Conservation (phyloP, 2,113 vertebrate species). For the Oryzias woworae region DNA sequence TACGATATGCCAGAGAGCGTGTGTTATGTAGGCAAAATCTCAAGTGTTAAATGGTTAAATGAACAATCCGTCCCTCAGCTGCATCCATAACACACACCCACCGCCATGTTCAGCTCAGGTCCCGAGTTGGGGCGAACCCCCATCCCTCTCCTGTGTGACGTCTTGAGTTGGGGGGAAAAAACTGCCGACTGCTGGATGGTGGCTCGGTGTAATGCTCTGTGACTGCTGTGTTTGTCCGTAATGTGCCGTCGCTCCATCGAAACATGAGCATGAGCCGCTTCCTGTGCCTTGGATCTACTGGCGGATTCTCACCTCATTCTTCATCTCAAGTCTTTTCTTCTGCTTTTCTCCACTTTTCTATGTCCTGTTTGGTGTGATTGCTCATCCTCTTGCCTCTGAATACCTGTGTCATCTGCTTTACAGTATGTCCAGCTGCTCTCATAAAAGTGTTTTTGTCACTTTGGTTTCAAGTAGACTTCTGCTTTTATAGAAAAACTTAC, state of each 20-base stretch:
- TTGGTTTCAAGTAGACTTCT: constrained; percentile 28
- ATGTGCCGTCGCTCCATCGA: constrained; percentile 66
- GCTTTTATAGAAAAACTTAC: constrained; percentile 12
- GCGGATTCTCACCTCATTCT: constrained; percentile 46
- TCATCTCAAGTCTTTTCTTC: constrained; percentile 50
- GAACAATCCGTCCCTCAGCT: constrained; percentile 13
- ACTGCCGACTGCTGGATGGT: constrained; percentile 57
- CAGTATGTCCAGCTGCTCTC: constrained; percentile 52
- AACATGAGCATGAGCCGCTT: constrained; percentile 81
- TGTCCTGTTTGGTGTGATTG: constrained; percentile 42
- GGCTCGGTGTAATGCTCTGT: constrained; percentile 65
- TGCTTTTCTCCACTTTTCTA: constrained; percentile 31
- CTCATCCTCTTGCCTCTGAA: constrained; percentile 26
- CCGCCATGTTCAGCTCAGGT: constrained; percentile 62
- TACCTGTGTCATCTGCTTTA: constrained; percentile 46
- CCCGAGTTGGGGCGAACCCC: constrained; percentile 32
- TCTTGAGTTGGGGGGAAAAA: constrained; percentile 61
- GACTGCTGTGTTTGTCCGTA: constrained; percentile 63
- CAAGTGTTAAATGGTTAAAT: too few relatives aligned
- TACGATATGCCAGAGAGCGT: too few relatives aligned
- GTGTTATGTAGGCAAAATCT: too few relatives aligned
- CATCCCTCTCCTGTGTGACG: constrained; percentile 50
- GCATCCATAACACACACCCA: constrained; percentile 45
- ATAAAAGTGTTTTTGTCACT: constrained; percentile 36
- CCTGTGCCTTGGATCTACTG: constrained; percentile 65